Conservation (phyloP, 2,888 invertebrate species). For the Limenitis camilla region DNA sequence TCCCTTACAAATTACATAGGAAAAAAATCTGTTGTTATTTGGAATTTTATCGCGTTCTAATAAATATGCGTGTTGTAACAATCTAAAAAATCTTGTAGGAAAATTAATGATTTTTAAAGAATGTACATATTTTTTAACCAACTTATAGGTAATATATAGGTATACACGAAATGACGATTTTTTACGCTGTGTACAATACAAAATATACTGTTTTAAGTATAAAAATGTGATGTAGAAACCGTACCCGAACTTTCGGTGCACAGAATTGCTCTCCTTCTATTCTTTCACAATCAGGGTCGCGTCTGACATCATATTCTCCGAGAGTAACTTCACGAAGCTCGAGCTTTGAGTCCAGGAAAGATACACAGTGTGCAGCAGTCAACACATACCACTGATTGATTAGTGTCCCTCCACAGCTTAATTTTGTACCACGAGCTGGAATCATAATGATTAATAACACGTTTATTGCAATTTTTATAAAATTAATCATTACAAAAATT, state of each 20-base stretch:
- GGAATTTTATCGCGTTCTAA: too few relatives aligned
- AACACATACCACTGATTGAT: conserved; percentile 71
- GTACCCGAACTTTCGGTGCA: conserved; percentile 42
- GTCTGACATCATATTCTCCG: conserved; percentile 74
- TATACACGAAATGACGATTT: too few relatives aligned
- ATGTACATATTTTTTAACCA: too few relatives aligned
- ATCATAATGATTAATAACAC: conserved; percentile 4
- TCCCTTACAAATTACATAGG: too few relatives aligned
- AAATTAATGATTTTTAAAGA: too few relatives aligned
- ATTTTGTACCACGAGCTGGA: conserved; percentile 43
- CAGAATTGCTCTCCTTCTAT: conserved; percentile 43
- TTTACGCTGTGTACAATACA: too few relatives aligned
- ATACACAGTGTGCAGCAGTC: conserved; percentile 77
- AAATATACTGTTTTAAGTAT: not conserved
- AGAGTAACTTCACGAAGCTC: conserved; percentile 69
- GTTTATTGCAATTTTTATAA: too few relatives aligned
- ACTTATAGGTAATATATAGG: too few relatives aligned
- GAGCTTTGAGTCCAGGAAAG: conserved; percentile 59
- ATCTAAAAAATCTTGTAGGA: too few relatives aligned
- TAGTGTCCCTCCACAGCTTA: conserved; percentile 71
- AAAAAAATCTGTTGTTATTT: too few relatives aligned
- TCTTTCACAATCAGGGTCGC: conserved; percentile 59
- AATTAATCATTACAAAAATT: too few relatives aligned
- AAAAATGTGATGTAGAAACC: not conserved
- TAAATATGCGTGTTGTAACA: too few relatives aligned